phyloP scores from a whole-genome alignment of 1,140 invertebrate genomes.

The Notospermus geniculatus region DNA sequence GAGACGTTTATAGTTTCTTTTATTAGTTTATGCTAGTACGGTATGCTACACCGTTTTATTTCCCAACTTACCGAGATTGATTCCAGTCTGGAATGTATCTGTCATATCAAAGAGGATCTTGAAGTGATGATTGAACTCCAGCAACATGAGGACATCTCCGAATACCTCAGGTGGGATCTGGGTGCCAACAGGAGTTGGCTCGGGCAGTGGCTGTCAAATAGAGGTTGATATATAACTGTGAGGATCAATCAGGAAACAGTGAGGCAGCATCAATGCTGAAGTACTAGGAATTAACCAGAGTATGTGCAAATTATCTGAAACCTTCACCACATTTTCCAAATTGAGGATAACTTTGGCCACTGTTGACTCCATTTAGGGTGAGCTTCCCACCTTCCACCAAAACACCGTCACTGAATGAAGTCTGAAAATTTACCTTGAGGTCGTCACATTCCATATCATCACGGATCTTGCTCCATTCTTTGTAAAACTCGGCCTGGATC shows the following conservation, averaged over 20 bases:
- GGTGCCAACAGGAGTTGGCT: slow-evolving; percentile 67
- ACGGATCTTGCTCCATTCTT: slow-evolving; percentile 76
- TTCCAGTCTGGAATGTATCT: slow-evolving; percentile 77
- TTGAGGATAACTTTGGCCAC: no score
- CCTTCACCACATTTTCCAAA: no score
- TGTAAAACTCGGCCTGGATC: slow-evolving; percentile 62
- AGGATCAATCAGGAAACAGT: no score
- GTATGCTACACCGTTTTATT: not conserved
- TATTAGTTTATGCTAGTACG: no score
- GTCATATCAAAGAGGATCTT: slow-evolving; percentile 72
- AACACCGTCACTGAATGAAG: no score
- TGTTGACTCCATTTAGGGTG: no score
- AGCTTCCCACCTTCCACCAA: no score
- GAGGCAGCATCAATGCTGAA: no score
- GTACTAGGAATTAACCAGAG: no score
- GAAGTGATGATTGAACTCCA: slow-evolving; percentile 87
- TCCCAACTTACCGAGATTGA: slow-evolving; percentile 63
- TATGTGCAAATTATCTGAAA: no score
- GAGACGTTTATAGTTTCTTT: no score
- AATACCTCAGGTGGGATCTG: slow-evolving; percentile 76
- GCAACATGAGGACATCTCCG: slow-evolving; percentile 81
- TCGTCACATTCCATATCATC: slow-evolving; percentile 90
- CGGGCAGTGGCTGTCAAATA: slow-evolving; percentile 70
- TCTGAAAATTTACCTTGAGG: slow-evolving; percentile 63
- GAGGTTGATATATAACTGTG: no score